Evolutionary conservation across 1,140 invertebrate genomes (phyloP).

Genomic region (Hypothenemus hampei): DNA sequence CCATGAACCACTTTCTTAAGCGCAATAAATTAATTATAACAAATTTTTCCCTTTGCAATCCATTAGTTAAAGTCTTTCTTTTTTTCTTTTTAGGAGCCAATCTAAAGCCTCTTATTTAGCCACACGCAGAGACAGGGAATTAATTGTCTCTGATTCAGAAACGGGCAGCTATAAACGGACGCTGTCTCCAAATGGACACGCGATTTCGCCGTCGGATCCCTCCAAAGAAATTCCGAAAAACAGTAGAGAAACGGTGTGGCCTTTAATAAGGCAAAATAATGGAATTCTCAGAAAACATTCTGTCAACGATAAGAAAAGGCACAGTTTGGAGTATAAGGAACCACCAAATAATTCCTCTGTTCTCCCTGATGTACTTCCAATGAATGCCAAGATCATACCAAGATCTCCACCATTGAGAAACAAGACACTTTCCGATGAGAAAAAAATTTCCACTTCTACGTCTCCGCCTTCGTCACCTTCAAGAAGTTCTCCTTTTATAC

Average conservation of each 20-base stretch:
- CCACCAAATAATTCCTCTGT: constrained; percentile 24
- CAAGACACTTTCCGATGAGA: neutral
- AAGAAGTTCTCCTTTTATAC: constrained; percentile 23
- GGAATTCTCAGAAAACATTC: constrained; percentile 42
- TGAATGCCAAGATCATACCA: constrained; percentile 47
- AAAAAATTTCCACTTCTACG: constrained; percentile 26
- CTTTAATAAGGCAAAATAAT: constrained; percentile 37
- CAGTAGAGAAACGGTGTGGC: constrained; percentile 47
- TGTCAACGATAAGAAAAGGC: constrained; percentile 34
- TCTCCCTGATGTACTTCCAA: constrained; percentile 50
- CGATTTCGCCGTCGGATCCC: constrained; percentile 32
- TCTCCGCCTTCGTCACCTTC: constrained; percentile 34
- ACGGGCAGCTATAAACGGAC: constrained; percentile 73
- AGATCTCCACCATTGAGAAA: constrained; percentile 32
- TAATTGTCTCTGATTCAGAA: constrained; percentile 56
- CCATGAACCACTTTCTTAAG: too few relatives aligned
- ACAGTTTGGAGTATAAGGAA: constrained; percentile 27
- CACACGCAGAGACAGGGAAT: constrained; percentile 60
- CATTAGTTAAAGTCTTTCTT: neutral
- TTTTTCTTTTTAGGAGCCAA: constrained; percentile 60
- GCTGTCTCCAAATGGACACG: constrained; percentile 62
- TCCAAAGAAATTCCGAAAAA: constrained; percentile 33
- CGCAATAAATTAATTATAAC: too few relatives aligned
- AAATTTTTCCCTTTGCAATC: neutral
- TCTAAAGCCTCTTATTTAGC: constrained; percentile 75